These are phyloP conservation scores for Laterallus jamaicensis DNA, from an alignment of 2,113 vertebrate species.

Conservation along the genomic window DNA sequence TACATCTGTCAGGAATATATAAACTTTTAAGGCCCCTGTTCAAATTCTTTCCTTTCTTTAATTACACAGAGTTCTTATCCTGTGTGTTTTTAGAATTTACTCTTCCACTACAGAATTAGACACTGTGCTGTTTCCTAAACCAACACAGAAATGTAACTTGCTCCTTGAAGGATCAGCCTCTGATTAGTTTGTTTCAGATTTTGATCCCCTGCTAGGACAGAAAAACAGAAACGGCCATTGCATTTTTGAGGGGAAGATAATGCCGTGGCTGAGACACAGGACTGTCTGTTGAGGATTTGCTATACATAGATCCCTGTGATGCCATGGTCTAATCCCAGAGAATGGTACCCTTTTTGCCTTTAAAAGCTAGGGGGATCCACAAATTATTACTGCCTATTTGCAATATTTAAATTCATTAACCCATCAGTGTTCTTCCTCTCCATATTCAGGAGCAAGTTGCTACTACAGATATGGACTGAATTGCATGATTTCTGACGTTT, in stretches of 20 bases:
- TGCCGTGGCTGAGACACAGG: not conserved
- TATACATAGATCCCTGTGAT: not conserved
- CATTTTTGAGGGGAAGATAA: not conserved
- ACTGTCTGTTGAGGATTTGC: not conserved
- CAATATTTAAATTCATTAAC: not conserved
- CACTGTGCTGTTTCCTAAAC: not conserved
- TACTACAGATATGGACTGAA: not conserved
- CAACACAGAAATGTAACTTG: not conserved
- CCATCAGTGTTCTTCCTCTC: not conserved
- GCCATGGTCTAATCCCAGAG: not conserved
- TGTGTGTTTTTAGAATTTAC: not conserved
- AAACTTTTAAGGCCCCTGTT: not conserved
- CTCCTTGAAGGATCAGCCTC: not conserved
- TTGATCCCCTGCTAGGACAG: not conserved
- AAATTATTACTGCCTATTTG: not conserved
- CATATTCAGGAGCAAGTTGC: not conserved
- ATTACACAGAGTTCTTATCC: not conserved
- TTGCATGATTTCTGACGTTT: not conserved
- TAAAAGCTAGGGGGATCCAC: not conserved
- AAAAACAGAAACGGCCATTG: not conserved
- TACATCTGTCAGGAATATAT: not conserved
- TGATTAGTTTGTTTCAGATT: not conserved
- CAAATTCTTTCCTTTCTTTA: not conserved
- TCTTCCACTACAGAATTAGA: not conserved
- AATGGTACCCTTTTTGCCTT: not conserved